phyloP scores from a whole-genome alignment of 1,140 invertebrate genomes.

The Microplitis demolitor region DNA sequence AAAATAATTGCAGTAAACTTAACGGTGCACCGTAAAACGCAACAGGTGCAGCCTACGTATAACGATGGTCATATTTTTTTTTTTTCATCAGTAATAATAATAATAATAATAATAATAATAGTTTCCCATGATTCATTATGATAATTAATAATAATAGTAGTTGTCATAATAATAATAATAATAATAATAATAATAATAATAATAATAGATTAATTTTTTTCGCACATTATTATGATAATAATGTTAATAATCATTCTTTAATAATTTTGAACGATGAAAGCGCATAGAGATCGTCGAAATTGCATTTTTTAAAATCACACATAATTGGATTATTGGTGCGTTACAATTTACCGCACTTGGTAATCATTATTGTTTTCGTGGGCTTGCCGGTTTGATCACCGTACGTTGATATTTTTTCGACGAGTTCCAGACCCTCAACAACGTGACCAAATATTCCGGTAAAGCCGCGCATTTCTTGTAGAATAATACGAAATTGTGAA shows the following conservation, averaged over 20 bases:
- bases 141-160: slow-evolving; percentile 3
- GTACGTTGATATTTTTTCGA: slow-evolving; percentile 78
- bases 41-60: not conserved
- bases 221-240: not conserved
- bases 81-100: not conserved
- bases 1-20: slow-evolving; percentile 38
- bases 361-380: slow-evolving; percentile 74
- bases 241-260: slow-evolving; percentile 6
- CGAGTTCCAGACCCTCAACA: slow-evolving; percentile 78
- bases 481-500: slow-evolving; percentile 81
- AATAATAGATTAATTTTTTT: not conserved
- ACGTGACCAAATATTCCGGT: slow-evolving; percentile 84
- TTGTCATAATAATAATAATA: not conserved
- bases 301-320: not conserved
- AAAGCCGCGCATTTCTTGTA: slow-evolving; percentile 81
- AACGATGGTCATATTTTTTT: not conserved
- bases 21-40: slow-evolving; percentile 29
- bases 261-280: slow-evolving; percentile 14
- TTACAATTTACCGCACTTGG: slow-evolving; percentile 77
- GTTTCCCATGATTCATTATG: not conserved
- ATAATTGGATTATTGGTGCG: slow-evolving; percentile 22
- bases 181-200: too few relatives aligned
- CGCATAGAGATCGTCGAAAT: slow-evolving; percentile 9
- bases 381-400: slow-evolving; percentile 80
- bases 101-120: slow-evolving; percentile 14